Evolutionary conservation across 2,113 vertebrate genomes (phyloP).

Genomic region (Tyto alba): DNA sequence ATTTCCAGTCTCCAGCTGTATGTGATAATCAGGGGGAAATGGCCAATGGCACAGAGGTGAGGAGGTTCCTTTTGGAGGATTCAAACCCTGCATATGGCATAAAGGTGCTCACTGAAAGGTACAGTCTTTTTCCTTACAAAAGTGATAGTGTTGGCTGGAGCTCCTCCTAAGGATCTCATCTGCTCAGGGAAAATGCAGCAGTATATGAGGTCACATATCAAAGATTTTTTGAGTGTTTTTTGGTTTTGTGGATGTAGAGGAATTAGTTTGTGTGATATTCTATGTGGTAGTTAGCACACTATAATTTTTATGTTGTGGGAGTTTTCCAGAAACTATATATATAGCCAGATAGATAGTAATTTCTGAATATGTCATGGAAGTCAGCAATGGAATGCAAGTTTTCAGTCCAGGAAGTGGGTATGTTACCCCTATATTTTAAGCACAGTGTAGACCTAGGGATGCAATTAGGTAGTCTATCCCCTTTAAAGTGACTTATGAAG

Average conservation of each 20-base stretch:
- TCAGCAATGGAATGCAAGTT: neutral
- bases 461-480: neutral
- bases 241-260: neutral
- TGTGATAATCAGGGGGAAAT: neutral
- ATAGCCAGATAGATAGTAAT: neutral
- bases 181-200: neutral
- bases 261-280: neutral
- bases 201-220: neutral
- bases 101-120: neutral
- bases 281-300: neutral
- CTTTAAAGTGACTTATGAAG: neutral
- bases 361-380: neutral
- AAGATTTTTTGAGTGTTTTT: neutral
- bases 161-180: neutral
- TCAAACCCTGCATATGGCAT: fast-evolving
- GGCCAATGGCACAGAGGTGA: neutral
- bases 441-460: neutral
- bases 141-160: neutral
- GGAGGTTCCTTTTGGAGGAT: neutral
- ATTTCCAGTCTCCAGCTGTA: neutral
- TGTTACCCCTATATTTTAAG: neutral
- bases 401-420: neutral
- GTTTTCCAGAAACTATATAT: neutral
- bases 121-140: neutral
- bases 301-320: neutral